Evolutionary conservation across 2,113 vertebrate species (phyloP).

Genomic region (Colinus virginianus): DNA sequence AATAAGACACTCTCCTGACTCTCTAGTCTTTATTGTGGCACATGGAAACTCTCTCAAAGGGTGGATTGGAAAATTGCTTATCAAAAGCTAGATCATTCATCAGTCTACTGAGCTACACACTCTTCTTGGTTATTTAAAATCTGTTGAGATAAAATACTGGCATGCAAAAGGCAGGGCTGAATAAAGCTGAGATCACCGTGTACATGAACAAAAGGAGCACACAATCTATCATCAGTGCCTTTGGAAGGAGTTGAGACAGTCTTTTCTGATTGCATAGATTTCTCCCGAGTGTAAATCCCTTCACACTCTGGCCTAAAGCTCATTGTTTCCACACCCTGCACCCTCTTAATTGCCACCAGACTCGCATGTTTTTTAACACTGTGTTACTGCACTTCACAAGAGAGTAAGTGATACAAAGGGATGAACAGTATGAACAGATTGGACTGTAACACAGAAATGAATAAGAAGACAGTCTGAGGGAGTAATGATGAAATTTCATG

Average conservation of each 20-base stretch:
- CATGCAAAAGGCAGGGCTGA: background rate
- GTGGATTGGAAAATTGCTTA: background rate
- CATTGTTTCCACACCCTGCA: background rate
- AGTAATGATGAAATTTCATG: background rate
- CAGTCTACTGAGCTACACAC: background rate
- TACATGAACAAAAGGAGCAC: background rate
- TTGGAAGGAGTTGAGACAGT: conserved; percentile 46
- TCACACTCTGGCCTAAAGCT: background rate
- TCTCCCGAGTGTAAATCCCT: conserved; percentile 23
- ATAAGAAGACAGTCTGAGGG: background rate
- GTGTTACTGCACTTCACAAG: background rate
- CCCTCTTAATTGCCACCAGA: background rate
- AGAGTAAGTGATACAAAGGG: background rate
- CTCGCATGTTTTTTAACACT: background rate
- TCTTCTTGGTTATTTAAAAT: conserved; percentile 24
- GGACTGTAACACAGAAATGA: background rate
- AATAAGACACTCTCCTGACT: background rate
- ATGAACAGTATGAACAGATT: background rate
- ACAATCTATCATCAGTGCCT: background rate
- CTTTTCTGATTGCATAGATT: conserved; percentile 8
- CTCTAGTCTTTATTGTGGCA: background rate
- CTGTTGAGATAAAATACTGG: background rate
- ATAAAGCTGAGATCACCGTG: conserved; percentile 41
- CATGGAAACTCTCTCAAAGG: background rate
- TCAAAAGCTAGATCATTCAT: background rate